Percentiles rank a stretch among this genome's conserved stretches.
These are phyloP conservation scores for Gephyroberyx darwinii DNA, from an alignment of 2,797 vertebrate genomes.

Conservation along the genomic window DNA sequence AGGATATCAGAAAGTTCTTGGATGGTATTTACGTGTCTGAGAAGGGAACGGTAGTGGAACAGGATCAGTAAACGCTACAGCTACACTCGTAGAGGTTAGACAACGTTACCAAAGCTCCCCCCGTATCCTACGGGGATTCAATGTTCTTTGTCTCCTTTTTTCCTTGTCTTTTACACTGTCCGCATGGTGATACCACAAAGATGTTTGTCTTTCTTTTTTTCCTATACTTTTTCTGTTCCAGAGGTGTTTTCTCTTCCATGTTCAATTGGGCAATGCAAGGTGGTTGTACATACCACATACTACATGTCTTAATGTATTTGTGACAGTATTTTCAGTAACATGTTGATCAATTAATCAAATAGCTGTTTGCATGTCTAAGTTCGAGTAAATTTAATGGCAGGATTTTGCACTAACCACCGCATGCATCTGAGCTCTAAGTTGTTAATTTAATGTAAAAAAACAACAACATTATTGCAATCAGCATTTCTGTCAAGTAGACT, in stretches of 20 bases:
- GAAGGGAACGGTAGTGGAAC: slow-evolving; percentile 92
- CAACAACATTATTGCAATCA: not conserved
- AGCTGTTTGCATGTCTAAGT: not conserved
- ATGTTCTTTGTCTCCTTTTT: too few relatives aligned
- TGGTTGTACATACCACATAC: slow-evolving; percentile 9
- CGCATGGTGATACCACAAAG: not conserved
- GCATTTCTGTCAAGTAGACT: not conserved
- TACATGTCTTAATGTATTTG: too few relatives aligned
- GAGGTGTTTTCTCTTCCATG: not conserved
- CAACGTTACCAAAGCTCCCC: not conserved
- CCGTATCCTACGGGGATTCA: not conserved
- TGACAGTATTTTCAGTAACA: not conserved
- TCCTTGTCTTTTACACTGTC: not conserved
- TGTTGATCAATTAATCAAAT: not conserved
- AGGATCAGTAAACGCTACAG: slow-evolving; percentile 82
- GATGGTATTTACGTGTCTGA: slow-evolving; percentile 99
- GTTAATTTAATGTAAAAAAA: not conserved
- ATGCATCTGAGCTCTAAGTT: not conserved
- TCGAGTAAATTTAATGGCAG: not conserved
- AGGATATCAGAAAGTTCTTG: slow-evolving; percentile 99
- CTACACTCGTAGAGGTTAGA: slow-evolving; percentile 78
- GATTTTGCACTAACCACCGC: not conserved
- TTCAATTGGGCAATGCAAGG: not conserved
- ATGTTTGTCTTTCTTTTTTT: not conserved
- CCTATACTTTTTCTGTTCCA: not conserved